Evolutionary conservation across 2,797 vertebrate species (phyloP), one percentile per base, ranked within the genome.

Genomic region (Heteromormyrus szaboi): DNA sequence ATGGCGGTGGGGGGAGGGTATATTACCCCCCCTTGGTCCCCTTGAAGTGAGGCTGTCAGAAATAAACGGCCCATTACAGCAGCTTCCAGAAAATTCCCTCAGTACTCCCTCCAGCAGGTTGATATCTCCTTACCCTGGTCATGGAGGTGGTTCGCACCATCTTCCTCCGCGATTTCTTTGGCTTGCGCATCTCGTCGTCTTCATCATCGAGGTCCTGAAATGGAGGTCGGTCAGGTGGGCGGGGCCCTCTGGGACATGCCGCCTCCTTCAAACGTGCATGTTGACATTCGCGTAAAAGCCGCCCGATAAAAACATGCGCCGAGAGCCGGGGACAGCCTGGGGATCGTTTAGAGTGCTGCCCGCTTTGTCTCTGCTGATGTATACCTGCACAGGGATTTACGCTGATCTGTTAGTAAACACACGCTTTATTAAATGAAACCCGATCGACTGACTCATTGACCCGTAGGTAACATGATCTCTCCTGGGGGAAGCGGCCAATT

Each of bases 111-210:
- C 33, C 68, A 41, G 68, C 33, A 7, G 12, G 29, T 7, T 41
- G 29, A 76, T 79, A 11, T 48, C 7, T 3, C 87, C 94, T 92
- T 76, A 97, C 97, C 93, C 96, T 94, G 72, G 95, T 97, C 94
- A 97, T 97, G 41, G 97, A 97, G 0, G 96, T 97, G 90, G 96
- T 96, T 83, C 96, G 93, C 85, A 96, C 95, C 95, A 97, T 96
- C 94, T 97, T 97, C 92, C 97, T 94, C 22, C 95, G 93, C 9
- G 96, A 91, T 90, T 97, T 97, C 94, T 97, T 97, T 8, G 95
- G 95, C 91, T 97, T 97, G 87, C 96, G 94, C 86, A 97, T 94
- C 65, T 97, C 97, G 8, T 97, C 96, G 0, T 97, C 96, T 90
- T 97, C 97, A 88, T 97, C 96, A 2, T 97, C 96, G 89, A 97